phyloP scores from a whole-genome alignment of 2,888 invertebrate genomes.

The Drosophila kambysellisi region DNA sequence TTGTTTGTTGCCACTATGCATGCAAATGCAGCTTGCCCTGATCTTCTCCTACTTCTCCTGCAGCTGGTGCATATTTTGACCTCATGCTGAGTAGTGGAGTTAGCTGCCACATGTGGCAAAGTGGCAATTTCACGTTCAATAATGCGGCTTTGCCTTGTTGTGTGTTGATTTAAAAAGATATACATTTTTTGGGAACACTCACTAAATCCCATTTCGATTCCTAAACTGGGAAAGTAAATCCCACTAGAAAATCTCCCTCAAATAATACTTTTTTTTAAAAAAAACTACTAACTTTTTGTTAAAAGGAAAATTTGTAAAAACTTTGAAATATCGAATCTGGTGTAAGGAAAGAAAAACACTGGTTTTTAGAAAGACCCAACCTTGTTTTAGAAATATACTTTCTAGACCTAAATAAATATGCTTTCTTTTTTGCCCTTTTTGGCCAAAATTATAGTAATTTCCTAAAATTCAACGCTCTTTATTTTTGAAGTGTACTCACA shows the following conservation, averaged over 20 bases:
- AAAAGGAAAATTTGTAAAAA: no score
- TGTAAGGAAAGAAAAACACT: not conserved
- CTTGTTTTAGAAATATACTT: not conserved
- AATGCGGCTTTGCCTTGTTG: conserved; percentile 49
- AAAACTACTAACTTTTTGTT: no score
- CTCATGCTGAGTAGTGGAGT: conserved; percentile 56
- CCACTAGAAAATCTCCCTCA: not conserved
- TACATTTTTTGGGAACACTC: conserved; percentile 46
- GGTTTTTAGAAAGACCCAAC: not conserved
- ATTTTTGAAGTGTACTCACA: not conserved
- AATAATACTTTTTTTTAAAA: no score
- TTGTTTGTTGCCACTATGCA: conserved; percentile 60
- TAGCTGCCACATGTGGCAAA: conserved; percentile 38
- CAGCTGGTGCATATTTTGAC: conserved; percentile 54
- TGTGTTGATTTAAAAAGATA: conserved; percentile 50
- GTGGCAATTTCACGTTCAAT: conserved; percentile 47
- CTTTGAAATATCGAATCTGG: not conserved
- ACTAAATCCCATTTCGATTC: conserved; percentile 43
- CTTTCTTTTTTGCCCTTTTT: not conserved
- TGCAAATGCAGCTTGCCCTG: conserved; percentile 51
- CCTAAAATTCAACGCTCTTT: not conserved
- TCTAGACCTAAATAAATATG: not conserved
- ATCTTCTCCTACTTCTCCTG: not conserved
- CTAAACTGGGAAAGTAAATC: not conserved
- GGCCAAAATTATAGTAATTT: no score